Base-by-base conservation (phyloP, 2,113 vertebrate species). In the Dermatemys mawii region DNA sequence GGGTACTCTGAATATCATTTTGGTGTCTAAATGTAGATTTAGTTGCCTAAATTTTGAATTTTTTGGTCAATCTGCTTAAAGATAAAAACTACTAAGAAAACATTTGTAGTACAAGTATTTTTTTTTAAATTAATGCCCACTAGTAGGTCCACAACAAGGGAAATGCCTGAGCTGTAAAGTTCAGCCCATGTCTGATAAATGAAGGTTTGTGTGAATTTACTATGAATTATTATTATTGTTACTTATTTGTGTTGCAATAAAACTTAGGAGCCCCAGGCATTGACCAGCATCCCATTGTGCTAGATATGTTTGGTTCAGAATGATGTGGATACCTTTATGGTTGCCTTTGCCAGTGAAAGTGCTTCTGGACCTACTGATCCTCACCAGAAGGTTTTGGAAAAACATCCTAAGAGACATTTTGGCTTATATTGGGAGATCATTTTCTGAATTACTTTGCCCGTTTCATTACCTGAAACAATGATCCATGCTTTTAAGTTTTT, bases 1-100 rank as follows among this genome's bases (percentile, higher is more conserved):
- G 87, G 93, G 95, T 94, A 80, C 88, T 95, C 94, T 92, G 84
- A 89, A 97, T 93, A 94, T 95, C 86, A 55, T 92, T 94, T 87
- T 55, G 82, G 19, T 81, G 46, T 49, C 87, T 84, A 95, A 92
- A 91, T 70, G 48, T 60, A 86, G 86, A 86, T 11, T 32, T 63
- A 7, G 32, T 63, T 63, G 27, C 55, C 29, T 38, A 94, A 29
- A 14, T 90, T 67, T 44, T 83, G 88, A 87, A 93, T 90, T 46
- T 50, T 83, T 94, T 95, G 81, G 87, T 91, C 87, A 70, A 87
- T 85, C 90, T 91, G 70, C 81, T 83, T 89, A 48, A 53, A 82
- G 91, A 76, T 86, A 48, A 81, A 93, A 96, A 95, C 84, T 81
- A 67, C 21, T 48, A 54, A 82, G 60, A 79, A 94, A 94, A 92